phyloP scores from a whole-genome alignment of 2,888 invertebrate genomes.

The Dolichomitus sp. region DNA sequence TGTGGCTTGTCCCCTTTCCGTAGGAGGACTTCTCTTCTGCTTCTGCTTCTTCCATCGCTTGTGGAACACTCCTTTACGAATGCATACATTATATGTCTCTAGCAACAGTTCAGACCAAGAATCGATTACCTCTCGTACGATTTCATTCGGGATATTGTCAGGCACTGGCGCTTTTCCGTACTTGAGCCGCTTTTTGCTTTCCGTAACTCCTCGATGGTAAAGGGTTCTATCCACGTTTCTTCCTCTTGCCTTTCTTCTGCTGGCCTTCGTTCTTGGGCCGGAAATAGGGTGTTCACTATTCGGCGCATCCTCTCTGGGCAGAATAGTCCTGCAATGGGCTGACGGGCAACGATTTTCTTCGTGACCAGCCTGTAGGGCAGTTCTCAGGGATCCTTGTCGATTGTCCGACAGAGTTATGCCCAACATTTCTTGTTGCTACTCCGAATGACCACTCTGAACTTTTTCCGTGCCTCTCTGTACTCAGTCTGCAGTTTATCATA shows the following conservation, averaged over 20 bases:
- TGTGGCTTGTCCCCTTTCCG: conserved; percentile 56
- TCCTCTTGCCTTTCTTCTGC: not conserved
- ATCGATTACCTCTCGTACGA: conserved; percentile 19
- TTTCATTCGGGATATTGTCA: conserved; percentile 43
- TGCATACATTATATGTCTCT: conserved; percentile 45
- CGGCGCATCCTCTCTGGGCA: conserved; percentile 61
- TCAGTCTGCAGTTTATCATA: too few species aligned
- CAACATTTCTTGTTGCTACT: conserved; percentile 36
- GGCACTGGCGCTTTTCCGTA: not conserved
- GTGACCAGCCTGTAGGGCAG: conserved; percentile 60
- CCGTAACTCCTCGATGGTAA: conserved; percentile 18
- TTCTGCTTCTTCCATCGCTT: conserved; percentile 51
- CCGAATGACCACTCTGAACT: conserved; percentile 26
- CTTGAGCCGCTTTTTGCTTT: conserved; percentile 5
- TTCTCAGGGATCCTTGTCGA: conserved; percentile 62
- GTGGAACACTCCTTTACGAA: conserved; percentile 38
- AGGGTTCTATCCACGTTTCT: not conserved
- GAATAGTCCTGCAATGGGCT: conserved; percentile 47
- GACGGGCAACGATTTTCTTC: conserved; percentile 45
- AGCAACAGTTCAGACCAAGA: conserved; percentile 40
- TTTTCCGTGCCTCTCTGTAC: not conserved
- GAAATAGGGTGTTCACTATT: conserved; percentile 63
- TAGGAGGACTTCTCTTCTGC: conserved; percentile 50
- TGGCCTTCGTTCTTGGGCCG: conserved; percentile 25
- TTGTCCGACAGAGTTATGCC: conserved; percentile 52